Base-by-base conservation (phyloP, 1,140 invertebrate genomes). In the Formica selysi region DNA sequence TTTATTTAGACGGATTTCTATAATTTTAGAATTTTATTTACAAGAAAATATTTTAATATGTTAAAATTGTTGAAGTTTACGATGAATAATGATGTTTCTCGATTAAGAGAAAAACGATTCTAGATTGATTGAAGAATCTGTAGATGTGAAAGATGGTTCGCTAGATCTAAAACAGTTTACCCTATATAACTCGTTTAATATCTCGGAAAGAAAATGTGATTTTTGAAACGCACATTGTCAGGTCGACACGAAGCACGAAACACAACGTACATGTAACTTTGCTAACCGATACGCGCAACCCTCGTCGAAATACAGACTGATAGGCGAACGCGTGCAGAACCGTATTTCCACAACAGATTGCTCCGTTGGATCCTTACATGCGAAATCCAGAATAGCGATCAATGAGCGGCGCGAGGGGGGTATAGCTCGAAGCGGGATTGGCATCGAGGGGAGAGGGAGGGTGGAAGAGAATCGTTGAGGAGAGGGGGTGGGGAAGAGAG, bases 341-440 rank as follows among this genome's bases (percentile, higher is more conserved):
- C 38, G 22, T 70, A 48, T 22, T 80, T 38, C 41, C 44, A 67
- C 64, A 54, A 80, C 76, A 32, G 76, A 80, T 22, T 70, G 64
- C 54, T 83, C 61, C 13, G 62, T 11, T 71, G 48, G 79, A 90
- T 90, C 85, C 86, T 90, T 90, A 90, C 79, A 54, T 90, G 89
- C 85, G 64, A 91, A 91, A 91, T 89, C 76, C 74, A 62, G 64
- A 85, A 38, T 48, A 51, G 78, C 90, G 90, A 91, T 91, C 90
- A 89, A 91, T 91, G 90, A 80, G 54, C 59, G 87, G 89, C 78
- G 70, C 78, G 81, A 84, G 48, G 70, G 70, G 78, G 76, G 76
- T 73, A 29, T 73, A 38, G 76, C 65, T 61, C 38, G 86, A 68
- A 83, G 76, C 67, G 89, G 71, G 79, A 81, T 54, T 83, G 68